Conservation (phyloP, 2,888 invertebrate species). For the Scaeva pyrastri region DNA sequence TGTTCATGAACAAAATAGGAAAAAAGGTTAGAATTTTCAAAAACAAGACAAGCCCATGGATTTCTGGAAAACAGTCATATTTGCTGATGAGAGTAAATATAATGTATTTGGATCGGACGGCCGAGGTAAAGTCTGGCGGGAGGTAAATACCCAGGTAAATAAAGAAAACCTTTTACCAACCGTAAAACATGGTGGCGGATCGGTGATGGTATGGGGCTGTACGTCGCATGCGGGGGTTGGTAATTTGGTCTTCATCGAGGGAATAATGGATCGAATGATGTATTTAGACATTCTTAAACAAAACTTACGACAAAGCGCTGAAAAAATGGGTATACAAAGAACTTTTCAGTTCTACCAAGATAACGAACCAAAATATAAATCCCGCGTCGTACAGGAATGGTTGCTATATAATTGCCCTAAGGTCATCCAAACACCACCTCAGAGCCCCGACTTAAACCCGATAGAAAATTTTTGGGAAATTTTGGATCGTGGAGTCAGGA, state of each 20-base stretch:
- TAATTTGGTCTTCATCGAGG: too few relatives aligned
- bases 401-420: conserved; percentile 14
- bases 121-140: conserved; percentile 11
- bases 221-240: too few relatives aligned
- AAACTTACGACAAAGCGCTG: too few relatives aligned
- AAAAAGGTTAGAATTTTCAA: not conserved
- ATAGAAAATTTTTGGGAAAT: not conserved
- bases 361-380: too few relatives aligned
- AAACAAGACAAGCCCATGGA: not conserved
- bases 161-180: conserved; percentile 25
- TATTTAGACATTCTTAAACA: too few relatives aligned
- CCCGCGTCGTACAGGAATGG: too few relatives aligned
- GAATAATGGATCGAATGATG: too few relatives aligned
- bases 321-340: too few relatives aligned
- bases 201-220: too few relatives aligned
- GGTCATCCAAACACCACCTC: too few relatives aligned
- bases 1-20: not conserved
- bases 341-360: too few relatives aligned
- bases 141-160: not conserved
- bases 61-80: conserved; percentile 19
- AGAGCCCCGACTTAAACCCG: not conserved
- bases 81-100: conserved; percentile 21
- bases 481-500: not conserved
- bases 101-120: conserved; percentile 34
- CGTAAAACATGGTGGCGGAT: too few relatives aligned